A percentile compares a stretch with the other conserved stretches of the same genome.
phyloP scores from a whole-genome alignment of 2,888 invertebrate species.

The Xylophagus ater region DNA sequence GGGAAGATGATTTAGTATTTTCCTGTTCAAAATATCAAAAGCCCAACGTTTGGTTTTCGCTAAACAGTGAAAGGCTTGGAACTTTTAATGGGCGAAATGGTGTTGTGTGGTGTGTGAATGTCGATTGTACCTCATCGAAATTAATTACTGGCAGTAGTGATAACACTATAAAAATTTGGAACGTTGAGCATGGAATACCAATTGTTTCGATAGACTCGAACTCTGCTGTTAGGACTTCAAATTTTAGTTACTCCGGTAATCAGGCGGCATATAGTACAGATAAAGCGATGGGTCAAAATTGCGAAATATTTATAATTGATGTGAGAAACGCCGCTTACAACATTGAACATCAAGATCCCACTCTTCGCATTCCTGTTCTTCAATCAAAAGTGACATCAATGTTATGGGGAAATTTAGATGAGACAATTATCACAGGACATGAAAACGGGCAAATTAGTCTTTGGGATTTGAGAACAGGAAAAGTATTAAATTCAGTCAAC shows the following conservation, averaged over 20 bases:
- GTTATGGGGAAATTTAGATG: conserved; percentile 90
- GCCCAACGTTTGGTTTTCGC: conserved; percentile 96
- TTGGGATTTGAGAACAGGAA: conserved; percentile 86
- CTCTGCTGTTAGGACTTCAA: conserved; percentile 84
- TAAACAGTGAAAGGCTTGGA: conserved; percentile 95
- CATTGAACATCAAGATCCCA: conserved; percentile 56
- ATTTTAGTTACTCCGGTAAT: conserved; percentile 87
- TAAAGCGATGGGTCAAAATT: conserved; percentile 79
- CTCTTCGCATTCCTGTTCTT: conserved; percentile 65
- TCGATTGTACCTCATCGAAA: conserved; percentile 87
- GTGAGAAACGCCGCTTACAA: conserved; percentile 64
- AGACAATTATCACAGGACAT: conserved; percentile 80
- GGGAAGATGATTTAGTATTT: conserved; percentile 95
- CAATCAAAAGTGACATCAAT: conserved; percentile 83
- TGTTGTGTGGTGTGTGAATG: conserved; percentile 96
- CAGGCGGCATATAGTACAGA: conserved; percentile 90
- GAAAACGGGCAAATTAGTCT: conserved; percentile 86
- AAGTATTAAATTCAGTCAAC: conserved; percentile 62
- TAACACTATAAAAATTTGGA: conserved; percentile 86
- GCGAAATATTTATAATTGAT: conserved; percentile 82
- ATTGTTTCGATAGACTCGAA: conserved; percentile 66
- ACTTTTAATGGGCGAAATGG: conserved; percentile 95
- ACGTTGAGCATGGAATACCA: conserved; percentile 70
- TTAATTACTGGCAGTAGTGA: conserved; percentile 93
- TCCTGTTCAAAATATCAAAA: conserved; percentile 90